Evolutionary conservation across 2,113 vertebrate genomes (phyloP).

Genomic region (Carassius auratus): DNA sequence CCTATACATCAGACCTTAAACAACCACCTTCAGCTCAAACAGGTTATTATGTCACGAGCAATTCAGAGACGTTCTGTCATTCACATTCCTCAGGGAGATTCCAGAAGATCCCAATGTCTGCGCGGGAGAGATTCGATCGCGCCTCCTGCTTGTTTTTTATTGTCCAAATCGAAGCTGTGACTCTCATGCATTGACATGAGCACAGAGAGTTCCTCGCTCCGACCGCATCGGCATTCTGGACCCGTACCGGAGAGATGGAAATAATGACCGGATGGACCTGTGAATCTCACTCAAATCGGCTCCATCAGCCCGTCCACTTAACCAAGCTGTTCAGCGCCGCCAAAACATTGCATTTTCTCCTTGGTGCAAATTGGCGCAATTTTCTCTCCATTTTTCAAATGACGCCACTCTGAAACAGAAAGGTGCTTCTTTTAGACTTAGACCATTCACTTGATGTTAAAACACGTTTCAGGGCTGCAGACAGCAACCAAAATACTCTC

Average conservation of each 20-base stretch:
- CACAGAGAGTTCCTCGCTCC: conserved; percentile 33
- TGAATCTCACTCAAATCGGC: conserved; percentile 16
- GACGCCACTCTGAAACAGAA: not conserved
- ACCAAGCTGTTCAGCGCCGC: conserved; percentile 1
- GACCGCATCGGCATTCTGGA: conserved; percentile 48
- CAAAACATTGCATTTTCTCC: conserved; percentile 16
- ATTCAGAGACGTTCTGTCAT: conserved; percentile 27
- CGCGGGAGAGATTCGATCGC: conserved; percentile 40
- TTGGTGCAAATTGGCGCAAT: conserved; percentile 24
- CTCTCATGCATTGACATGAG: conserved; percentile 58
- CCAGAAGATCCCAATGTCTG: conserved; percentile 14
- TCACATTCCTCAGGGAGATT: conserved; percentile 8
- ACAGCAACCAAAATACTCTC: not conserved
- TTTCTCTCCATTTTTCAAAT: conserved; percentile 37
- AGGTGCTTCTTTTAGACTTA: not conserved
- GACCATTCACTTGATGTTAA: not conserved
- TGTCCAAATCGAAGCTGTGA: not conserved
- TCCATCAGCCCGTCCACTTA: conserved; percentile 42
- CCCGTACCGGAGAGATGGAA: conserved; percentile 1
- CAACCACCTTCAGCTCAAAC: conserved; percentile 31
- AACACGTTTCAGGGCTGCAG: not conserved
- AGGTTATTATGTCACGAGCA: conserved; percentile 38
- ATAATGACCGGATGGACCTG: conserved; percentile 16
- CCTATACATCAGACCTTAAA: conserved; percentile 12
- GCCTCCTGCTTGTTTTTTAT: conserved; percentile 43